phyloP scores from a whole-genome alignment of 1,140 invertebrate genomes.

The Tenebrio molitor region DNA sequence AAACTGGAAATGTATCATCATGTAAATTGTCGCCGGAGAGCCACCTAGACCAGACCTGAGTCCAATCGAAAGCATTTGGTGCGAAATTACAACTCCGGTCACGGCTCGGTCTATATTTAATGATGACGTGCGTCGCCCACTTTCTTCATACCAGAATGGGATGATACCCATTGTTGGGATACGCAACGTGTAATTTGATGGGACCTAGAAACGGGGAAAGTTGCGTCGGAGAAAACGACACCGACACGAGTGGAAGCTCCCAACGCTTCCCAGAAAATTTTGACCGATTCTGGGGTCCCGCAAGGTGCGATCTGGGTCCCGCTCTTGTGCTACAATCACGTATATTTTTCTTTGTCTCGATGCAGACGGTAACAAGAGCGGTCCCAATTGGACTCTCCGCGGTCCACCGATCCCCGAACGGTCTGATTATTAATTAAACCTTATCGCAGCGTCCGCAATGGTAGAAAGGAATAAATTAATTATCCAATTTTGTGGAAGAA shows the following conservation, averaged over 20 bases:
- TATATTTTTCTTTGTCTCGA: no score
- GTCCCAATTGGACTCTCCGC: no score
- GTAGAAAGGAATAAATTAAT: not conserved
- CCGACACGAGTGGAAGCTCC: no score
- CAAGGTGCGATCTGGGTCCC: no score
- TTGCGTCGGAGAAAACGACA: conserved; percentile 10
- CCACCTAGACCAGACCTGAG: conserved; percentile 3
- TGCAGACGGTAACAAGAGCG: no score
- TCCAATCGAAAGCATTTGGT: conserved; percentile 29
- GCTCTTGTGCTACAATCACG: no score
- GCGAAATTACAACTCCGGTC: conserved; percentile 23
- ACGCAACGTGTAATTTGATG: conserved; percentile 42
- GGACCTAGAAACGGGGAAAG: conserved; percentile 39
- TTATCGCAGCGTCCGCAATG: not conserved
- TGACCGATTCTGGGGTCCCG: no score
- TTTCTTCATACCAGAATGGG: conserved; percentile 36
- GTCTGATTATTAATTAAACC: conserved; percentile 1
- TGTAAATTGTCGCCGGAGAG: not conserved
- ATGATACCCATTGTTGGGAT: conserved; percentile 44
- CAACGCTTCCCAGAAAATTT: no score
- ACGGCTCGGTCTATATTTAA: conserved; percentile 25
- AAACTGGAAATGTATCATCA: not conserved
- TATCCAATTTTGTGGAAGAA: not conserved
- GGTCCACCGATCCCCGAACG: no score
- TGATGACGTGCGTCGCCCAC: conserved; percentile 31